Percentiles rank a stretch among this genome's conserved stretches.
Evolutionary conservation across 2,888 invertebrate genomes (phyloP).

Genomic region (Villa cingulata): DNA sequence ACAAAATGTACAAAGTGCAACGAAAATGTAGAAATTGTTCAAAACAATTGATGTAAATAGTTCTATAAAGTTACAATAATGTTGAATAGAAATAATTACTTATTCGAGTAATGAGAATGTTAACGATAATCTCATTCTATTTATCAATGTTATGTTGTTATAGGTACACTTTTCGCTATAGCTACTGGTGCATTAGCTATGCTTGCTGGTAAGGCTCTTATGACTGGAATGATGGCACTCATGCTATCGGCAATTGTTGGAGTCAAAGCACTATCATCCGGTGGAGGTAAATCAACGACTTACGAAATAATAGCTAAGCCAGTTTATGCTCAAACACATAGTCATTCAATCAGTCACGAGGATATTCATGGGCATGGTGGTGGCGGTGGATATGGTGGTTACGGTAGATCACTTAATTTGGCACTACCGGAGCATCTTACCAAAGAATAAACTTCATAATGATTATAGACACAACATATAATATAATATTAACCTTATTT

Average conservation of each 20-base stretch:
- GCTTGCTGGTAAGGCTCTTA: slow-evolving; percentile 68
- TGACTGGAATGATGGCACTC: slow-evolving; percentile 68
- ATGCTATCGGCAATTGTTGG: slow-evolving; percentile 65
- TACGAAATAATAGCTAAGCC: slow-evolving; percentile 78
- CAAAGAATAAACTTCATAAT: slow-evolving; percentile 1
- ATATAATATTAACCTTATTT: neutral
- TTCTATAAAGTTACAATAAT: neutral
- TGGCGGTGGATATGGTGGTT: slow-evolving; percentile 33
- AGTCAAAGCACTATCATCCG: slow-evolving; percentile 52
- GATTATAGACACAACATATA: neutral
- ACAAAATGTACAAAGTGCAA: no score
- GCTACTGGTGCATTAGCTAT: slow-evolving; percentile 62
- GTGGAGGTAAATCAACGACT: slow-evolving; percentile 59
- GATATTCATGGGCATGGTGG: slow-evolving; percentile 38
- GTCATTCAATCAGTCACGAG: slow-evolving; percentile 46
- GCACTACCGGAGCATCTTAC: slow-evolving; percentile 19
- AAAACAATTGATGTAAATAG: neutral
- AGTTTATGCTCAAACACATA: slow-evolving; percentile 52
- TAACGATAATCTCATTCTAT: neutral
- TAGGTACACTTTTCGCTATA: slow-evolving; percentile 58
- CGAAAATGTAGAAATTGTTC: neutral
- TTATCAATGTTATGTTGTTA: slow-evolving; percentile 14
- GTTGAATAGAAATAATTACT: neutral
- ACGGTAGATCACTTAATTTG: slow-evolving; percentile 29
- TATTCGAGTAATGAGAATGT: neutral